Evolutionary conservation across 2,888 invertebrate species (phyloP).

Genomic region (Sarcophaga caerulescens): DNA sequence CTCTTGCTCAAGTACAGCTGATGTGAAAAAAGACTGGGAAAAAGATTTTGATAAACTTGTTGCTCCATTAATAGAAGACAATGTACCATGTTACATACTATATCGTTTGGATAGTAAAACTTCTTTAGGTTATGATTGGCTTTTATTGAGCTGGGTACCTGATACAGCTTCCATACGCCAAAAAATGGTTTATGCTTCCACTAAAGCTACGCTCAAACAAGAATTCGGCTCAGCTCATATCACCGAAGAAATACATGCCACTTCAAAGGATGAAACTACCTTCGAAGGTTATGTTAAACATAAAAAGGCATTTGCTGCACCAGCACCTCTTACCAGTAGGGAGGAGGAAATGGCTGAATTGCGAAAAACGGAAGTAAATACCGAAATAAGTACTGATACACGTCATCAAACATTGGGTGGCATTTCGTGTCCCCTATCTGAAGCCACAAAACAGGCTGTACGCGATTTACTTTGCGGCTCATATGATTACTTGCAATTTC

Average conservation of each 20-base stretch:
- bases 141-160: conserved; percentile 96
- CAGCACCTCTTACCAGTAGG: conserved; percentile 93
- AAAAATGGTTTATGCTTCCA: conserved; percentile 72
- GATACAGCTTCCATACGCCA: conserved; percentile 92
- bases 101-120: conserved; percentile 91
- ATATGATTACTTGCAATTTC: conserved; percentile 92
- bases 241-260: conserved; percentile 96
- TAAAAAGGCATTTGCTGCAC: conserved; percentile 88
- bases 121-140: conserved; percentile 93
- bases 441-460: conserved; percentile 89
- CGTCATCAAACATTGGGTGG: conserved; percentile 95
- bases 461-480: conserved; percentile 87
- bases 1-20: conserved; percentile 85
- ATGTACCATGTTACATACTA: conserved; percentile 95
- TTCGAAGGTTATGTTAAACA: conserved; percentile 91
- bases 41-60: conserved; percentile 91
- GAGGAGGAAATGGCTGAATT: conserved; percentile 93
- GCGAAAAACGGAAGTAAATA: conserved; percentile 86
- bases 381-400: conserved; percentile 90
- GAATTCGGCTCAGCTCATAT: conserved; percentile 98
- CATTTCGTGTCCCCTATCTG: conserved; percentile 93
- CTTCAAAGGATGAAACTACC: conserved; percentile 90
- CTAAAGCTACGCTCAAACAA: conserved; percentile 92
- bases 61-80: conserved; percentile 86
- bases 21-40: conserved; percentile 90